Evolutionary conservation across 2,888 invertebrate genomes (phyloP).

Genomic region (Drosophila macrothrix): DNA sequence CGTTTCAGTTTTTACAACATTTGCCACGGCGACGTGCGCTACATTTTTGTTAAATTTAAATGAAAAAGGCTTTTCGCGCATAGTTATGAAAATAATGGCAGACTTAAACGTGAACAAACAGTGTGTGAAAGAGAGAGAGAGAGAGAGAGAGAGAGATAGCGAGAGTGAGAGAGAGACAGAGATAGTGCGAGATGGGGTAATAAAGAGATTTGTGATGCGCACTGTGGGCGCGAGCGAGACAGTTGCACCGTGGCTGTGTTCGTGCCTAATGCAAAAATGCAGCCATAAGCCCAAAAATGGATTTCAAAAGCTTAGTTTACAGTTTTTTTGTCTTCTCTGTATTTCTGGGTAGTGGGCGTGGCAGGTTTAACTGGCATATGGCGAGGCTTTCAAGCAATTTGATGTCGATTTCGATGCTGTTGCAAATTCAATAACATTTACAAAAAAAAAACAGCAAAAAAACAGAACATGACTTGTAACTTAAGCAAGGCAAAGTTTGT

Average conservation of each 20-base stretch:
- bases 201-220: background rate
- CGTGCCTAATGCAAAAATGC: conserved; percentile 54
- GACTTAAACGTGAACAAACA: conserved; percentile 38
- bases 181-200: background rate
- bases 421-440: conserved; percentile 70
- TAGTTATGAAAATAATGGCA: conserved; percentile 77
- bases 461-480: conserved; percentile 72
- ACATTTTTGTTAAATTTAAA: conserved; percentile 70
- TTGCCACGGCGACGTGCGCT: conserved; percentile 50
- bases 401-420: conserved; percentile 26
- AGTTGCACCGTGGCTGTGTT: conserved; percentile 8
- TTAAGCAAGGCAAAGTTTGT: conserved; percentile 75
- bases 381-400: conserved; percentile 50
- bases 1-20: conserved; percentile 69
- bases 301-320: conserved; percentile 51
- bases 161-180: background rate
- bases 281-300: conserved; percentile 61
- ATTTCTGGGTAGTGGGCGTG: conserved; percentile 40
- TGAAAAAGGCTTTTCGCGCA: conserved; percentile 78
- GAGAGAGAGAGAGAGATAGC: background rate
- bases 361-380: conserved; percentile 45
- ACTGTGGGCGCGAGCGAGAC: background rate
- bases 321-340: conserved; percentile 9
- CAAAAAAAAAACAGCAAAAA: background rate
- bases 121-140: background rate